phyloP scores from a whole-genome alignment of 2,113 vertebrate species.

The Aythya baeri region DNA sequence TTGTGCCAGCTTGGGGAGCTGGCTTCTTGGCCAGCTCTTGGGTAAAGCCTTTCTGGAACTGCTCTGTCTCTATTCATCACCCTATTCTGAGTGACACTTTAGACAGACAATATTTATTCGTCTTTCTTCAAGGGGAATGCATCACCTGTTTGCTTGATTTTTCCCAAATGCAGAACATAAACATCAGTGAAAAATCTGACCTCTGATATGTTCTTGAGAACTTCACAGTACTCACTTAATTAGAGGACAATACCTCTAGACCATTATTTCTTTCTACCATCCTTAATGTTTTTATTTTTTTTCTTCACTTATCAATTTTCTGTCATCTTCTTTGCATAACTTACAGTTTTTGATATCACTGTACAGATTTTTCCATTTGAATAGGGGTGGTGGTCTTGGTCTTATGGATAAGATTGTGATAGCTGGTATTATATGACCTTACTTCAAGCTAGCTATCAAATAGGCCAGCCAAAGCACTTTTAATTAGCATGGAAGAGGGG shows the following conservation, averaged over 20 bases:
- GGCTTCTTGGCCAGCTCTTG: background rate
- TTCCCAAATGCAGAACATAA: background rate
- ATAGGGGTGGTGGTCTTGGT: background rate
- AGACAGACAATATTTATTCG: background rate
- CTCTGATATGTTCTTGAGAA: background rate
- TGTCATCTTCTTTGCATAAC: background rate
- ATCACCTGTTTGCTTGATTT: background rate
- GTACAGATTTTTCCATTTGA: background rate
- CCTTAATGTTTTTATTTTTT: background rate
- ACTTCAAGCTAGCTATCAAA: background rate
- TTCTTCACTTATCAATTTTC: background rate
- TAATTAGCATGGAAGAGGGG: background rate
- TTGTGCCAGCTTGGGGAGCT: background rate
- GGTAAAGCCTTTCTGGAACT: background rate
- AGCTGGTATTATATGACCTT: background rate
- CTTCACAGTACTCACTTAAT: background rate
- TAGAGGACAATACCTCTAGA: fast-evolving
- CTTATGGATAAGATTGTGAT: background rate
- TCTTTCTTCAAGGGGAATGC: background rate
- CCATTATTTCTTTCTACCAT: background rate
- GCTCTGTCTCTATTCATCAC: background rate
- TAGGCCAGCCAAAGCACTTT: background rate
- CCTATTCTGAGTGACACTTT: background rate
- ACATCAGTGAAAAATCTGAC: background rate
- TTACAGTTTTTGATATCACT: background rate